phyloP scores from a whole-genome alignment of 2,797 vertebrate species.

The Lemur catta region DNA sequence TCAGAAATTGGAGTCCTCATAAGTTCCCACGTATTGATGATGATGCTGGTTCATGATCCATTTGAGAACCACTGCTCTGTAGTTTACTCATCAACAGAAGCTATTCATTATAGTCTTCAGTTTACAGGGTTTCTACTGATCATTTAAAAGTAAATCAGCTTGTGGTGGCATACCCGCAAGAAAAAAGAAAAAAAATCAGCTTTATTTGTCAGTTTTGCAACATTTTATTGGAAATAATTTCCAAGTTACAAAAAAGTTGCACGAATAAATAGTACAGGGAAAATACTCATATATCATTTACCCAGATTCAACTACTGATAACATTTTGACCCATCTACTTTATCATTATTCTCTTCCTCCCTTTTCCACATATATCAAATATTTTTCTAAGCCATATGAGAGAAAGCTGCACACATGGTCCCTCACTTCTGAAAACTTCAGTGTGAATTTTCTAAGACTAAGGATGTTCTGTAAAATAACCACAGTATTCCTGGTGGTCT shows the following conservation, averaged over 20 bases:
- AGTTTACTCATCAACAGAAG: background rate
- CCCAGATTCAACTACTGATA: background rate
- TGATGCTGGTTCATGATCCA: background rate
- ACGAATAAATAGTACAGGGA: slow-evolving; percentile 3
- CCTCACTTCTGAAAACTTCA: slow-evolving; percentile 14
- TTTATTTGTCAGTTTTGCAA: background rate
- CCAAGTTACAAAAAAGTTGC: background rate
- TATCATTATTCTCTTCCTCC: background rate
- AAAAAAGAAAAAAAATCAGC: background rate
- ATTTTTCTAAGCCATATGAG: background rate
- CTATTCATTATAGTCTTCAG: background rate
- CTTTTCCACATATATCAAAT: background rate
- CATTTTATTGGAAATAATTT: slow-evolving; percentile 12
- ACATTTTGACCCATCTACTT: background rate
- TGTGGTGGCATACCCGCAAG: background rate
- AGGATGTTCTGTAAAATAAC: background rate
- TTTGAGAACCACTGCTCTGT: background rate
- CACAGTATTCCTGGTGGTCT: background rate
- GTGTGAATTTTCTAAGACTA: background rate
- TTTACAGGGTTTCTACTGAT: background rate
- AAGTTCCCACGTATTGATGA: background rate
- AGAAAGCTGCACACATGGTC: background rate
- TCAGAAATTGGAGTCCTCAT: background rate
- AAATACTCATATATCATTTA: background rate
- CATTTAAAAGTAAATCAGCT: background rate